A percentile compares a stretch with the other conserved stretches of the same genome.
These are phyloP conservation scores for Solea solea DNA, from an alignment of 2,113 vertebrate species.

Conservation along the genomic window DNA sequence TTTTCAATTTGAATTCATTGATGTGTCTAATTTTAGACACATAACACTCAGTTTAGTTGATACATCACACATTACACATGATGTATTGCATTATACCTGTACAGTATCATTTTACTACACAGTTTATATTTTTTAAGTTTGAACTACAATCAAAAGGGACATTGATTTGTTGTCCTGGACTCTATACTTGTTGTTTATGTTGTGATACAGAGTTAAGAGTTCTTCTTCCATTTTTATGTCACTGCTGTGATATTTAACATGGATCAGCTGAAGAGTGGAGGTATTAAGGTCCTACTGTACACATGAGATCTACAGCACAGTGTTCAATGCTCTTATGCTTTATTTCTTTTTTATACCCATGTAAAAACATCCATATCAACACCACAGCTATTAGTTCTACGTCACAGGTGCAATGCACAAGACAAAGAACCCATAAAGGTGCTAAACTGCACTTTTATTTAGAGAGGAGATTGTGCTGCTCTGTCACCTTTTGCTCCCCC, in stretches of 20 bases:
- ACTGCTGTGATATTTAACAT: background rate
- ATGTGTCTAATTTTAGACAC: too few relatives aligned
- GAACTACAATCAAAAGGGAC: too few relatives aligned
- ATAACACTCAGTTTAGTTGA: too few relatives aligned
- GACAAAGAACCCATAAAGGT: slow-evolving; percentile 45
- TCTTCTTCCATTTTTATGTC: background rate
- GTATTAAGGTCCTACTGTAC: background rate
- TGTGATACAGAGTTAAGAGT: too few relatives aligned
- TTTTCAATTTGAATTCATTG: too few relatives aligned
- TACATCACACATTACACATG: too few relatives aligned
- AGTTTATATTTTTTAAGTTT: too few relatives aligned
- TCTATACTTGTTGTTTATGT: too few relatives aligned
- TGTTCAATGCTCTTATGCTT: slow-evolving; percentile 4
- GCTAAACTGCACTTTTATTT: slow-evolving; percentile 68
- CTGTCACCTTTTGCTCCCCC: slow-evolving; percentile 67
- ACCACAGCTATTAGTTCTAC: slow-evolving; percentile 9
- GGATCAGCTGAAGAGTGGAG: background rate
- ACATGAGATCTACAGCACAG: slow-evolving; percentile 2
- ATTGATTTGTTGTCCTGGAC: too few relatives aligned
- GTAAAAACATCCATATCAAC: background rate
- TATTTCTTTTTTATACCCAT: background rate
- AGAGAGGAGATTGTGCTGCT: slow-evolving; percentile 40
- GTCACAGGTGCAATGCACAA: slow-evolving; percentile 33
- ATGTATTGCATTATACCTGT: too few relatives aligned
- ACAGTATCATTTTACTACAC: too few relatives aligned